A percentile compares a stretch with the other conserved stretches of the same genome.
Conservation (phyloP, 2,888 invertebrate genomes). For the Monochamus alternatus region DNA sequence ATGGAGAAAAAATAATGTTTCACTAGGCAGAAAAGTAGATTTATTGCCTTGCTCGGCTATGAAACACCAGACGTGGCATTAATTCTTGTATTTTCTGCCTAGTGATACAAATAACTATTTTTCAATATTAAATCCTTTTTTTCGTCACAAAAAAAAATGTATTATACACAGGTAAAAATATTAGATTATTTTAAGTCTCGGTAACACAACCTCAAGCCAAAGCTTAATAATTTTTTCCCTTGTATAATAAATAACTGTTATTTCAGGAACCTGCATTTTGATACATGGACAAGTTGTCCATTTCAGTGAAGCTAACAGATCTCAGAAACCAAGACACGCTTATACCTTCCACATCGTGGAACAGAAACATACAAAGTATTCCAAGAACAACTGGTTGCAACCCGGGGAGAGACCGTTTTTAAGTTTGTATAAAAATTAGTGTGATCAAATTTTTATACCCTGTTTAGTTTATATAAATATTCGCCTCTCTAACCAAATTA, state of each 20-base stretch:
- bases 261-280: slow-evolving; percentile 86
- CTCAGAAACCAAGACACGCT: slow-evolving; percentile 88
- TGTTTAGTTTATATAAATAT: not conserved
- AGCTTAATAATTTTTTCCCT: not conserved
- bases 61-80: no score
- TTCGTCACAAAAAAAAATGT: no score
- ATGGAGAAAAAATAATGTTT: no score
- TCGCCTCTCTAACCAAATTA: not conserved
- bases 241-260: not conserved
- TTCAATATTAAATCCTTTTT: no score
- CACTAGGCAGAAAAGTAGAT: no score
- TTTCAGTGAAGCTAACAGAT: slow-evolving; percentile 90
- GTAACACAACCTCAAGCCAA: not conserved
- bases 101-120: no score
- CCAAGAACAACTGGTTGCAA: slow-evolving; percentile 91
- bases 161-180: no score
- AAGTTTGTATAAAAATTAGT: slow-evolving; percentile 76
- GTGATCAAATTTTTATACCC: not conserved
- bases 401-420: slow-evolving; percentile 80
- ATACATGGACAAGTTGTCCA: slow-evolving; percentile 96
- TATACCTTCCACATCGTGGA: slow-evolving; percentile 98
- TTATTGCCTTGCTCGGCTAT: no score
- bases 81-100: no score
- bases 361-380: slow-evolving; percentile 81
- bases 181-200: no score